These are phyloP conservation scores for Phalera bucephala DNA, from an alignment of 2,888 invertebrate species.

Conservation along the genomic window DNA sequence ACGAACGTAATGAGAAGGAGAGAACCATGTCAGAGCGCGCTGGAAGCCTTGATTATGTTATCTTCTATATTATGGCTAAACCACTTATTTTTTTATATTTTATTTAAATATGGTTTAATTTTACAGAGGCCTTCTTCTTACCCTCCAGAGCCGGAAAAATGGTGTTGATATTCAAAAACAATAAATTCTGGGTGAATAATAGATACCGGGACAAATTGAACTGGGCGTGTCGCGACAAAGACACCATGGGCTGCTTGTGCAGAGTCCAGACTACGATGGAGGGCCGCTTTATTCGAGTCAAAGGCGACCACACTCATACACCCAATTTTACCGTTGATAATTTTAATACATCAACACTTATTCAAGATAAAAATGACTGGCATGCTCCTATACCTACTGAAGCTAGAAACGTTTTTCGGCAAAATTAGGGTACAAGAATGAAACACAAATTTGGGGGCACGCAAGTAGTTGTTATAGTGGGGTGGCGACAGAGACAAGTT, in stretches of 20 bases:
- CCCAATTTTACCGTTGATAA: constrained; percentile 72
- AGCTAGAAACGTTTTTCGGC: neutral
- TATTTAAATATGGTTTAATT: constrained; percentile 7
- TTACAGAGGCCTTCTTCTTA: constrained; percentile 71
- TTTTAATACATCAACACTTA: constrained; percentile 49
- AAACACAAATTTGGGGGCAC: neutral
- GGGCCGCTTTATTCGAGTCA: constrained; percentile 66
- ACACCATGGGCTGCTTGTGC: constrained; percentile 66
- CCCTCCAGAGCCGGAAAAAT: constrained; percentile 76
- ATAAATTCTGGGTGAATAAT: constrained; percentile 79
- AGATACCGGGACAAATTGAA: constrained; percentile 72
- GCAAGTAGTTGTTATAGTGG: constrained; percentile 1
- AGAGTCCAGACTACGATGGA: constrained; percentile 76
- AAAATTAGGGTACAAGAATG: neutral
- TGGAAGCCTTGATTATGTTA: too few species aligned
- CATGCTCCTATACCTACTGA: constrained; percentile 17
- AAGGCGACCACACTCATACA: constrained; percentile 65
- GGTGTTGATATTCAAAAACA: constrained; percentile 67
- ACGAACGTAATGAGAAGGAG: too few species aligned
- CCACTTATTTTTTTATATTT: too few species aligned
- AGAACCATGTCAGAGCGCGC: too few species aligned
- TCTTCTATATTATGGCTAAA: too few species aligned
- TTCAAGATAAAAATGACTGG: constrained; percentile 40
- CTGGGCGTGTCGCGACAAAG: constrained; percentile 78
- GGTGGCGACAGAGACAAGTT: constrained; percentile 3